Percentiles rank a stretch among this genome's conserved stretches.
Evolutionary conservation across 1,140 invertebrate genomes (phyloP).

Genomic region (Dreissena polymorpha): DNA sequence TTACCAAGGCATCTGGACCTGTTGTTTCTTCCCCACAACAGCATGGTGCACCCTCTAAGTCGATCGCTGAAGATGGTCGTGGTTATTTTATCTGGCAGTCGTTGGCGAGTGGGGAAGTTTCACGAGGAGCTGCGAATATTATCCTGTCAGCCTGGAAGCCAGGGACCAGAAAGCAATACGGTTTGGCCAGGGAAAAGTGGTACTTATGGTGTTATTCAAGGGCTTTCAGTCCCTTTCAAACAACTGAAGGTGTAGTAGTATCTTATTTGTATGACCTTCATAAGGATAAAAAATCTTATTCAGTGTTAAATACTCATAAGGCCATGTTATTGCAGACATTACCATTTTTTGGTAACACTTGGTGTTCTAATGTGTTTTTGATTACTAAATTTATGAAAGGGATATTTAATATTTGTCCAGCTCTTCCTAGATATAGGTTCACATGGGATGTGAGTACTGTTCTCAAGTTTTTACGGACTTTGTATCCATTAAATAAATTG

Average conservation of each 20-base stretch:
- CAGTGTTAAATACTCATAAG: conserved; percentile 21
- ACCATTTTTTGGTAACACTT: not conserved
- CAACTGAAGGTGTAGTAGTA: conserved; percentile 17
- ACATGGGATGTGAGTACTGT: too few relatives aligned
- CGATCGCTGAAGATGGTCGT: not conserved
- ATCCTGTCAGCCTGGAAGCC: not conserved
- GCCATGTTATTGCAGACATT: conserved; percentile 1
- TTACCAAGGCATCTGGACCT: conserved; percentile 36
- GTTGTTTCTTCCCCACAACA: conserved; percentile 15
- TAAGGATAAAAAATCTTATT: conserved; percentile 6
- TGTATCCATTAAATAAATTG: too few relatives aligned
- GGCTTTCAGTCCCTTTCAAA: not conserved
- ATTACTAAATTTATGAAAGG: too few relatives aligned
- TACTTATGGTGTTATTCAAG: conserved; percentile 20
- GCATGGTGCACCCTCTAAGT: not conserved
- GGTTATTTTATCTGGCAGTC: not conserved
- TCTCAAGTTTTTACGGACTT: too few relatives aligned
- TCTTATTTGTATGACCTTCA: not conserved
- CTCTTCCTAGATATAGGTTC: too few relatives aligned
- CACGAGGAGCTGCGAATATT: not conserved
- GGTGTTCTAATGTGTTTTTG: too few relatives aligned
- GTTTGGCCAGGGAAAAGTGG: conserved; percentile 12
- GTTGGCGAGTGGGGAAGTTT: conserved; percentile 1
- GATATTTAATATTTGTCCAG: too few relatives aligned
- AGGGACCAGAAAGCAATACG: conserved; percentile 34